Conservation (phyloP, 2,113 vertebrate species). For the Echinops telfairi region DNA sequence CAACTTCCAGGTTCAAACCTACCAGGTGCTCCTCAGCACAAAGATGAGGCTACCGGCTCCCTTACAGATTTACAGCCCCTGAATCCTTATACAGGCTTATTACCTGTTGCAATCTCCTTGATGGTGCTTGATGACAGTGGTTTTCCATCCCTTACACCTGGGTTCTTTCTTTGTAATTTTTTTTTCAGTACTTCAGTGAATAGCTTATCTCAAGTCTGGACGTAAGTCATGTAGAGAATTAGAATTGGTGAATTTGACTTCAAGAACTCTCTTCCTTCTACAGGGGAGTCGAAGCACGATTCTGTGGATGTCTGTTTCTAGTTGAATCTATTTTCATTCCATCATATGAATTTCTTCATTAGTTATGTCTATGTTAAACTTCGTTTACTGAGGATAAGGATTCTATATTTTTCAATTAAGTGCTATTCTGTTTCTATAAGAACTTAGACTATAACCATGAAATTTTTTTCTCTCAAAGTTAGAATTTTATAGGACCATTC, state of each 20-base stretch:
- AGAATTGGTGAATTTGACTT: not conserved
- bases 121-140: too few species aligned
- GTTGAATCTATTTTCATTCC: slow-evolving; percentile 48
- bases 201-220: slow-evolving; percentile 11
- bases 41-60: too few species aligned
- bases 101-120: too few species aligned
- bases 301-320: slow-evolving; percentile 8
- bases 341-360: not conserved
- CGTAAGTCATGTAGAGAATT: slow-evolving; percentile 7
- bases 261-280: not conserved
- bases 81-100: too few species aligned
- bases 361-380: slow-evolving; percentile 8
- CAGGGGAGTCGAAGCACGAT: not conserved
- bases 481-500: not conserved
- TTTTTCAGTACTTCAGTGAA: slow-evolving; percentile 25
- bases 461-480: slow-evolving; percentile 50
- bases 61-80: too few species aligned
- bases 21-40: too few species aligned
- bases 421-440: not conserved
- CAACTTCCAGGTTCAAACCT: too few species aligned
- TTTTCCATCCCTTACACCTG: not conserved
- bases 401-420: slow-evolving; percentile 44
- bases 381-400: slow-evolving; percentile 30
- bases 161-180: not conserved
- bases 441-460: slow-evolving; percentile 42